Base-by-base conservation (phyloP, 2,888 invertebrate genomes). In the Lagria hirta region DNA sequence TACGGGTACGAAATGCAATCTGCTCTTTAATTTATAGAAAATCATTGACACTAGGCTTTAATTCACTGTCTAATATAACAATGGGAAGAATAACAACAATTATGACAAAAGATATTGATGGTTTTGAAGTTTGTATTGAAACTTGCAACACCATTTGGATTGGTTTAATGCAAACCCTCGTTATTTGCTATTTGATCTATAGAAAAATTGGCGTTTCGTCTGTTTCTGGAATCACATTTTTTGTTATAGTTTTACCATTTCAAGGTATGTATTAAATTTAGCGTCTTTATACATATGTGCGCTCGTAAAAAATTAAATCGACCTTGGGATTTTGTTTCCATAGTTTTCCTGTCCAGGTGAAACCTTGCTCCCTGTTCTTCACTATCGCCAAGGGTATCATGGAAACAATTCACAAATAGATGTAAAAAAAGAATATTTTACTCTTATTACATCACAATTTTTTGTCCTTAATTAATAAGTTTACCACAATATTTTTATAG, bases 61-160 rank as follows among this genome's bases (percentile, higher is more conserved):
- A 78, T 0, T 83, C 88, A 1, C 62, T 89, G 51, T 80, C 82
- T 2, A 77, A 84, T 59, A 85, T 87, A 4, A 86, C 88, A 2
- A 73, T 76, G 33, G 83, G 83, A 2, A 81, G 81, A 64, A 77
- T 82, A 47, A 89, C 95, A 18, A 95, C 95, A 61, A 78, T 95
- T 10, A 76, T 97, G 36, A 91, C 94, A 1, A 97, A 95, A 66
- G 97, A 97, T 69, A 89, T 95, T 52, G 86, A 86, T 58, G 80
- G 91, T 35, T 94, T 96, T 68, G 95, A 96, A 68, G 79, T 87
- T 60, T 88, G 88, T 5, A 77, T 91, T 24, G 81, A 88, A 52
- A 93, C 92, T 67, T 69, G 92, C 1, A 94, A 95, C 71, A 95
- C 92, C 67, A 75, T 95, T 16, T 93, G 94, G 16, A 51, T 53